These are phyloP conservation scores for Lacanobia wlatinum DNA, from an alignment of 2,888 invertebrate genomes.

Conservation along the genomic window DNA sequence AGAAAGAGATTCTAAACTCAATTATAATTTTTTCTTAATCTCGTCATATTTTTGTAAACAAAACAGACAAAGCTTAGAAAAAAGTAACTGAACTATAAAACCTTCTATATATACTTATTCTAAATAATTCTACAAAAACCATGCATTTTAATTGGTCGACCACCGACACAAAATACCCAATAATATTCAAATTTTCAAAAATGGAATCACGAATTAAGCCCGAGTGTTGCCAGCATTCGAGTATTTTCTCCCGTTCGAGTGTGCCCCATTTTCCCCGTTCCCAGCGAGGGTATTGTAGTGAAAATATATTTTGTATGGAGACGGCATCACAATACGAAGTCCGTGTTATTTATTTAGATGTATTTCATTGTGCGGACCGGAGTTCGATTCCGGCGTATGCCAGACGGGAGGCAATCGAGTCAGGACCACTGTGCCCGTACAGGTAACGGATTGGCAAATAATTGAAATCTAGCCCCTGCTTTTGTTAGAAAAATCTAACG, in stretches of 20 bases:
- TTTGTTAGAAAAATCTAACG: slow-evolving; percentile 74
- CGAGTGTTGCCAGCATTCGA: slow-evolving; percentile 78
- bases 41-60: no score
- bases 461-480: slow-evolving; percentile 81
- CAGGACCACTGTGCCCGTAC: slow-evolving; percentile 72
- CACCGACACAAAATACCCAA: slow-evolving; percentile 59
- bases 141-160: slow-evolving; percentile 56
- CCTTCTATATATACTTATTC: neutral
- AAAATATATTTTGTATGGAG: slow-evolving; percentile 87
- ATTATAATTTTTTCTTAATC: no score
- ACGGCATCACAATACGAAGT: slow-evolving; percentile 83
- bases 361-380: slow-evolving; percentile 81
- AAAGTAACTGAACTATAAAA: slow-evolving; percentile 13
- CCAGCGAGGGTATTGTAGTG: slow-evolving; percentile 78
- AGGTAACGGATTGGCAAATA: slow-evolving; percentile 84
- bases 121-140: slow-evolving; percentile 35
- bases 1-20: no score
- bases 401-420: slow-evolving; percentile 84
- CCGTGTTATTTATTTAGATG: slow-evolving; percentile 88
- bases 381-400: slow-evolving; percentile 80
- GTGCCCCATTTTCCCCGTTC: slow-evolving; percentile 83
- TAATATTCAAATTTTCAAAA: slow-evolving; percentile 77
- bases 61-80: no score
- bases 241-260: slow-evolving; percentile 81
- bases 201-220: slow-evolving; percentile 77